phyloP scores from a whole-genome alignment of 2,797 vertebrate genomes.

The Adelosebastes latens region DNA sequence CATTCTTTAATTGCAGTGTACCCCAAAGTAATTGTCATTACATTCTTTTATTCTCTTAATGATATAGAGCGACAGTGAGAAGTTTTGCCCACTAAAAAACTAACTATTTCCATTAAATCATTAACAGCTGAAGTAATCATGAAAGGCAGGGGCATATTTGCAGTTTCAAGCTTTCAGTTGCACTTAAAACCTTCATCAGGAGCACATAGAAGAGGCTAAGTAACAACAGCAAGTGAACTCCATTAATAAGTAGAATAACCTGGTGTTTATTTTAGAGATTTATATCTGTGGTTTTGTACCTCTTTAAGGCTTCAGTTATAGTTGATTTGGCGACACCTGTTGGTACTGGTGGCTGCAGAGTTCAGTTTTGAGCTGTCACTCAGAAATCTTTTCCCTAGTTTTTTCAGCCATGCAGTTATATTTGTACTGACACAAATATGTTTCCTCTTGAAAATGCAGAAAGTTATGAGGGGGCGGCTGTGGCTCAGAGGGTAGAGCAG shows the following conservation, averaged over 20 bases:
- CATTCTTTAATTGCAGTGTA: neutral
- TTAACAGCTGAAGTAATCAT: neutral
- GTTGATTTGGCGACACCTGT: neutral
- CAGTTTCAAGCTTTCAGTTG: neutral
- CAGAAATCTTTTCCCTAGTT: too few relatives aligned
- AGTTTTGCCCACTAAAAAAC: neutral
- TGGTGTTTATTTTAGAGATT: neutral
- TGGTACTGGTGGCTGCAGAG: neutral
- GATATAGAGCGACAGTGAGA: neutral
- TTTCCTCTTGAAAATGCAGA: too few relatives aligned
- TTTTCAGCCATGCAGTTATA: neutral
- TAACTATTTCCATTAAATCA: neutral
- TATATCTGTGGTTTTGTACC: neutral
- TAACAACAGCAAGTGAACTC: neutral
- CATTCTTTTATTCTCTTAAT: neutral
- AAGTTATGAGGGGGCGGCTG: too few relatives aligned
- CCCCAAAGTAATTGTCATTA: neutral
- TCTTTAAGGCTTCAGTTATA: neutral
- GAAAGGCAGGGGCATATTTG: neutral
- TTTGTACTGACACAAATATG: neutral
- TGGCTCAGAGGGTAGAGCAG: too few relatives aligned
- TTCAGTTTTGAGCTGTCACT: neutral
- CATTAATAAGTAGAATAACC: too few relatives aligned
- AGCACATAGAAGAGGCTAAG: neutral
- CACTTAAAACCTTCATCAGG: neutral